Evolutionary conservation across 2,797 vertebrate species (phyloP), one percentile per base, ranked within the genome.

Genomic region (Xiphophorus birchmanni): DNA sequence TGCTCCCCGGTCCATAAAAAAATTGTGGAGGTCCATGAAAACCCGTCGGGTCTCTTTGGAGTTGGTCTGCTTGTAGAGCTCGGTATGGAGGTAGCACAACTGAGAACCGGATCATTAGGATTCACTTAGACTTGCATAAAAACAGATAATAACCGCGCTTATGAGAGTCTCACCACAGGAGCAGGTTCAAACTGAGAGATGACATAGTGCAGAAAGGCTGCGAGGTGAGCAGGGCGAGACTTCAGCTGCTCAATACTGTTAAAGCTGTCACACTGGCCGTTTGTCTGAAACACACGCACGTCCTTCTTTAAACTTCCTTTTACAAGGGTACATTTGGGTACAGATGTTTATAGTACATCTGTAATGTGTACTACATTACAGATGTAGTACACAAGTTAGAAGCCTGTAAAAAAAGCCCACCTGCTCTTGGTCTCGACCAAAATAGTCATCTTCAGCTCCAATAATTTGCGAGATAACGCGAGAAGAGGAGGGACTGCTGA

Each of bases 181-280:
- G 97, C 96, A 58, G 99, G 97, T 88, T 99, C 98, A 81, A 99
- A 99, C 93, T 99, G 99, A 84, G 98, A 99, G 86, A 99, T 97
- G 47, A 99, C 98, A 40, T 99, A 96, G 90, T 99, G 98, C 88
- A 99, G 95, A 81, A 99, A 98, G 45, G 96, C 98, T 81, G 98
- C 97, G 77, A 99, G 95, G 94, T 99, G 99, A 91, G 99, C 99
- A 0, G 99, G 99, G 45, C 98, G 97, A 72, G 97, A 97, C 91
- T 99, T 99, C 65, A 99, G 94, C 83, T 97, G 95, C 90, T 99
- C 98, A 10, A 99, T 97, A 92, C 94, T 98, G 91, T 98, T 98
- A 95, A 99, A 99, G 93, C 96, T 98, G 96, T 97, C 97, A 91
- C 96, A 99, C 86, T 99, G 98, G 78, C 97, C 97, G 8, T 97